phyloP scores from a whole-genome alignment of 2,888 invertebrate species.

The Stegana nigrithorax region DNA sequence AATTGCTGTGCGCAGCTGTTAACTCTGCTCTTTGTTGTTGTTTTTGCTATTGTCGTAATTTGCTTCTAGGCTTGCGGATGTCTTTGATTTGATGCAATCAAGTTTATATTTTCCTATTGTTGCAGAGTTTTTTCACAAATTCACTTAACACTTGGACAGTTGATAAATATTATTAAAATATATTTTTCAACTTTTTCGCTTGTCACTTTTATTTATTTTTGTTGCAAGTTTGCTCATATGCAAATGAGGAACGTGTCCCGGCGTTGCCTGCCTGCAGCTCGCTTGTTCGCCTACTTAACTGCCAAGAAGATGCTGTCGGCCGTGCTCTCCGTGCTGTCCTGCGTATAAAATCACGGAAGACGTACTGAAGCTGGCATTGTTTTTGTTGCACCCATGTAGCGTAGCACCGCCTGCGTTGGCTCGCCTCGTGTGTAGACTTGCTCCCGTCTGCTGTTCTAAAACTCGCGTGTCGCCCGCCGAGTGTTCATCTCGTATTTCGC shows the following conservation, averaged over 20 bases:
- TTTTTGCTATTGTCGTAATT: background rate
- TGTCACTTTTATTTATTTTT: background rate
- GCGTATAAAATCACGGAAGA: conserved; percentile 62
- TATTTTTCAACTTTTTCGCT: background rate
- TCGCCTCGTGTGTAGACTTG: conserved; percentile 11
- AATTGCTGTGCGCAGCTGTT: background rate
- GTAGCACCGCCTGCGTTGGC: background rate
- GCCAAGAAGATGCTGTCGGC: conserved; percentile 3
- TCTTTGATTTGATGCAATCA: background rate
- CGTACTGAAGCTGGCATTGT: conserved; percentile 59
- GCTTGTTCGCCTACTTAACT: background rate
- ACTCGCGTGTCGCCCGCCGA: conserved; percentile 1
- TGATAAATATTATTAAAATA: background rate
- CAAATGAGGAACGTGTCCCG: background rate
- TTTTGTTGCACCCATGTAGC: conserved; percentile 52
- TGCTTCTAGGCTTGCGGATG: background rate
- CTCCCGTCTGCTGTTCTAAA: conserved; percentile 16
- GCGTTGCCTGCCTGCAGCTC: background rate
- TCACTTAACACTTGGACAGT: background rate
- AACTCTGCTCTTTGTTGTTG: background rate
- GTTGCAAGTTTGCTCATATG: background rate
- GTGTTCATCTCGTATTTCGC: background rate
- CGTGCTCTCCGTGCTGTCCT: conserved; percentile 51
- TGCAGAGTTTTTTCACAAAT: too few species aligned
- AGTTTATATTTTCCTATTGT: background rate